Conservation (phyloP, 2,113 vertebrate genomes). For the Condylura cristata region DNA sequence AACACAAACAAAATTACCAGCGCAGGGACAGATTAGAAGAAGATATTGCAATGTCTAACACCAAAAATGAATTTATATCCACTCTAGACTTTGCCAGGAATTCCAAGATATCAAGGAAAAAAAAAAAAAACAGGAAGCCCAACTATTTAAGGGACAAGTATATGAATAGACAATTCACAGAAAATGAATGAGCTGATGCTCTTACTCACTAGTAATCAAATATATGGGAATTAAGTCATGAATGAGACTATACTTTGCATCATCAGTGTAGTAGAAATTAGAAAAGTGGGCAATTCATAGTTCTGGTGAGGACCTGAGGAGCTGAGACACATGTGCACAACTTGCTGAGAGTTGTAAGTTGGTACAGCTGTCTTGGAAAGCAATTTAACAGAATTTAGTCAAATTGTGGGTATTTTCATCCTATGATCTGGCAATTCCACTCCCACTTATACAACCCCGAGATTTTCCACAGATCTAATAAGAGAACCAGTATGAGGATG, state of each 20-base stretch:
- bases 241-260: neutral
- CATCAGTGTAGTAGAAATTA: constrained; percentile 24
- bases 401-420: constrained; percentile 59
- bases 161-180: neutral
- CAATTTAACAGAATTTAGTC: constrained; percentile 56
- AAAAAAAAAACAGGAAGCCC: neutral
- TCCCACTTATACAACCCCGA: constrained; percentile 43
- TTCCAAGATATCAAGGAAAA: neutral
- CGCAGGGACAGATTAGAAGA: neutral
- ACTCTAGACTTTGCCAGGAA: neutral
- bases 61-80: neutral
- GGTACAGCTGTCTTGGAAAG: constrained; percentile 37
- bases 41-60: neutral
- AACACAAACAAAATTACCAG: neutral
- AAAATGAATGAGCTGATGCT: constrained; percentile 38
- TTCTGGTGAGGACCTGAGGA: neutral
- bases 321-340: neutral
- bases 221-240: constrained; percentile 26
- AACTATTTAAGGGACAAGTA: neutral
- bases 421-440: constrained; percentile 36
- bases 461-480: constrained; percentile 47
- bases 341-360: constrained; percentile 24
- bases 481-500: constrained; percentile 33
- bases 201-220: constrained; percentile 47
- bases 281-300: constrained; percentile 22